Evolutionary conservation across 2,113 vertebrate species (phyloP), one percentile per base, ranked within the genome.

Genomic region (Poeciliopsis occidentalis): DNA sequence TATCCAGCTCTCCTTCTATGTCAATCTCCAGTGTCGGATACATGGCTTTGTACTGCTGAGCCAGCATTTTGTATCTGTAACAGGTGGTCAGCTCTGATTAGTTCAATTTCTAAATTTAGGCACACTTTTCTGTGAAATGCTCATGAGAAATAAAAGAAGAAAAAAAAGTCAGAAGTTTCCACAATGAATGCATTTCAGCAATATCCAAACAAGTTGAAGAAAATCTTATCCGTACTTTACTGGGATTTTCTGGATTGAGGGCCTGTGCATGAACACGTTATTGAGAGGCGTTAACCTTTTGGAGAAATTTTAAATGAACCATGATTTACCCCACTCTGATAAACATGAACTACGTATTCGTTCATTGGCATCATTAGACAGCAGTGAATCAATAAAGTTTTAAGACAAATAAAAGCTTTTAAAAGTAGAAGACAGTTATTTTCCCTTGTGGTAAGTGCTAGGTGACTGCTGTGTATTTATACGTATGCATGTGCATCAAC

Each of bases 11-110:
- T 64, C 97, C 97, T 67, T 99, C 96, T 70, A 96, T 94, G 87
- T 99, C 96, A 61, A 99, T 96, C 86, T 96, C 94, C 91, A 99
- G 93, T 31, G 95, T 97, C 2, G 98, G 97, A 84, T 99, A 99
- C 96, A 98, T 96, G 8, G 94, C 93, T 89, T 97, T 97, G 87
- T 99, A 99, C 76, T 99, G 97, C 71, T 95, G 95, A 85, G 98
- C 98, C 87, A 99, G 89, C 74, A 95, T 91, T 94, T 97, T 99
- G 92, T 97, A 99, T 91, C 98, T 99, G 88, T 73, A 92, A 94
- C 62, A 66, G 69, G 68, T n/a, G 51, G 51, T 57, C 1, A 64
- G 15, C 8, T 62, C 15, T 37, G 12, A 47, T 54, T 26, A 22
- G n/a, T 61, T 47, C 24, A 3, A 17, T 62, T 19, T 27, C 2